These are phyloP conservation scores for Silvanus unidentatus DNA, from an alignment of 2,888 invertebrate species.

Conservation along the genomic window DNA sequence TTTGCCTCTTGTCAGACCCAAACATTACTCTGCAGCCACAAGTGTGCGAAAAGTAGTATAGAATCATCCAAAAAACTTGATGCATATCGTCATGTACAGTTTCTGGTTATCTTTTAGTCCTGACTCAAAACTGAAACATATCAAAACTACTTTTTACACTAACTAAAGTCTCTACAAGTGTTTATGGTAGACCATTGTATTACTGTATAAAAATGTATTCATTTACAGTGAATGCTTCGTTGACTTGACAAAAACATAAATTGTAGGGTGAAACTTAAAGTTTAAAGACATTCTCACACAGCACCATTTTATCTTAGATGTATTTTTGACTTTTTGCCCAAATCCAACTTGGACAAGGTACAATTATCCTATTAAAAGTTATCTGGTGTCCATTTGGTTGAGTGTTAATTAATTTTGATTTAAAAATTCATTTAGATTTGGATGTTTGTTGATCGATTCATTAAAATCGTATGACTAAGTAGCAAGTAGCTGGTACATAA, in stretches of 20 bases:
- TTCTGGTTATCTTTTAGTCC: too few species aligned
- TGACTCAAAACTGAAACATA: conserved; percentile 10
- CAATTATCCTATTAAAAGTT: too few species aligned
- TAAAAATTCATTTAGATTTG: too few species aligned
- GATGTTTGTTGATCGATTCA: too few species aligned
- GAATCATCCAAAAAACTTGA: conserved; percentile 9
- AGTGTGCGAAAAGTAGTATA: conserved; percentile 33
- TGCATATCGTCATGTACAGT: too few species aligned
- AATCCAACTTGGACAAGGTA: too few species aligned
- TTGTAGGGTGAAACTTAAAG: conserved; percentile 38
- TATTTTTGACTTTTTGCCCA: too few species aligned
- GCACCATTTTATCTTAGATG: too few species aligned
- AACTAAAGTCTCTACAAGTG: conserved; percentile 45
- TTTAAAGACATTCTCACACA: conserved; percentile 33
- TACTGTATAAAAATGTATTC: conserved; percentile 27
- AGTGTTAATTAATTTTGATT: too few species aligned
- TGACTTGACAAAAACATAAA: conserved; percentile 35
- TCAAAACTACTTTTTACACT: conserved; percentile 39
- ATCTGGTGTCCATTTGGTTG: too few species aligned
- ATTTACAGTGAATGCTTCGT: conserved; percentile 19
- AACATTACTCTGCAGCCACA: conserved; percentile 33
- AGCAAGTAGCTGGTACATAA: conserved; percentile 2
- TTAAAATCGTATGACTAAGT: too few species aligned
- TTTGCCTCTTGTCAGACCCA: conserved; percentile 40
- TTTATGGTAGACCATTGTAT: conserved; percentile 35